Evolutionary conservation across 2,888 invertebrate species (phyloP).

Genomic region (Cheiracanthium punctorium): DNA sequence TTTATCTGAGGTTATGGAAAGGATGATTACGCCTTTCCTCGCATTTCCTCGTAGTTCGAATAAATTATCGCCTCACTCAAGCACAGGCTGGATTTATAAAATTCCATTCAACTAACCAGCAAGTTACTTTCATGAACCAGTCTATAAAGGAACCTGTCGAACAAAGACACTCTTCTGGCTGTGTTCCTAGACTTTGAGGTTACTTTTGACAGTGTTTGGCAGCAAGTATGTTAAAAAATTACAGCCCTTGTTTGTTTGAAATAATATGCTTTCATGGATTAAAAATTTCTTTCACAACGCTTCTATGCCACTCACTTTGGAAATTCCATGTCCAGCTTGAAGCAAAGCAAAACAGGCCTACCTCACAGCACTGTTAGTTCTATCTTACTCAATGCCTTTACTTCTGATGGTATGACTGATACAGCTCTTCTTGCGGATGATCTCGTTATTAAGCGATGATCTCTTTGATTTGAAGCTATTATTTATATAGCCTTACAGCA

Average conservation of each 20-base stretch:
- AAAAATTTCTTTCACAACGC: background rate
- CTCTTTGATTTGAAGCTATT: background rate
- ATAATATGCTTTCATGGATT: constrained; percentile 8
- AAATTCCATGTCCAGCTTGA: background rate
- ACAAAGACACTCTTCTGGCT: background rate
- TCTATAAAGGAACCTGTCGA: constrained; percentile 16
- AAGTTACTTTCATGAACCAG: background rate
- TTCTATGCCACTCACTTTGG: constrained; percentile 25
- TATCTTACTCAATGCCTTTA: background rate
- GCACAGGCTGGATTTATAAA: constrained; percentile 23
- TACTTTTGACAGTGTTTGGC: constrained; percentile 24
- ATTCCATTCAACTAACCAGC: background rate
- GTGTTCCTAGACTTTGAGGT: constrained; percentile 6
- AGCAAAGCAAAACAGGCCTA: background rate
- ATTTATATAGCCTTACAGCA: too few relatives aligned
- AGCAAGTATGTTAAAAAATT: background rate
- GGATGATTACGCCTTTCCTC: background rate
- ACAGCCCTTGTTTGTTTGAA: background rate
- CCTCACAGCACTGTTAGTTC: constrained; percentile 4
- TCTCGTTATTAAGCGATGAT: background rate
- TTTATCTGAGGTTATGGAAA: constrained; percentile 5
- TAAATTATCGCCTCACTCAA: background rate
- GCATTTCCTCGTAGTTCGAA: background rate
- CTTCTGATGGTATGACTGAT: background rate
- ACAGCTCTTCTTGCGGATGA: background rate